Evolutionary conservation across 2,888 invertebrate species (phyloP), one percentile per base, ranked within the genome.

Genomic region (Griposia aprilina): DNA sequence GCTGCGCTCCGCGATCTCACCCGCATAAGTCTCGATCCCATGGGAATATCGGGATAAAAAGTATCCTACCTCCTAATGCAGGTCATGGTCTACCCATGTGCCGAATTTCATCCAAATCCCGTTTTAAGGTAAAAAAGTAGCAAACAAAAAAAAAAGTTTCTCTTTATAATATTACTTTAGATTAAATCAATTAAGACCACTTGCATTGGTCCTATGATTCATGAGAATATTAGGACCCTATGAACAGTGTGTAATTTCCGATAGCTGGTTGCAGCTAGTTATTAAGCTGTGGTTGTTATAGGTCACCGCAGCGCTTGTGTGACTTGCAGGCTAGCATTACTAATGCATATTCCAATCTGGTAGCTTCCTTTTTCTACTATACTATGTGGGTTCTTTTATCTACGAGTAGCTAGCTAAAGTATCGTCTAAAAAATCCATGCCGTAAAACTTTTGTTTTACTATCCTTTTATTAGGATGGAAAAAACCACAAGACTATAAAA

Each of bases 301-400:
- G 67, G 48, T 15, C 52, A 36, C 45, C n/a, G 20, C 52, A 66
- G 30, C 65, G 59, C 67, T 41, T 55, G 67, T 57, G 55, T 57
- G 55, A 41, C 65, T 66, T 30, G 70, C 81, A 52, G n/a, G 57
- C 59, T 41, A 73, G 62, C 62, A 76, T 85, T 67, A 85, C 48
- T 76, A 66, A 81, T 85, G 82, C 77, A 85, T 73, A 55, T 81
- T 73, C 41, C 72, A 85, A 85, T 83, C 80, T 73, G 26, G 59
- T 23, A n/a, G 60, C 65, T 60, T 60, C 15, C 23, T 60, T 63
- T 68, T 63, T 65, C 20, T 55, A 45, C 59, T 55, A 26, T n/a
- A 71, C 48, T 5, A 30, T 23, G 41, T 55, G 36, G 48, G 20
- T 48, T 45, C 20, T 70, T 82, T 59, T 20, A 66, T 59, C 15